Base-by-base conservation (phyloP, 2,888 invertebrate species). In the Eupithecia pulchellata region DNA sequence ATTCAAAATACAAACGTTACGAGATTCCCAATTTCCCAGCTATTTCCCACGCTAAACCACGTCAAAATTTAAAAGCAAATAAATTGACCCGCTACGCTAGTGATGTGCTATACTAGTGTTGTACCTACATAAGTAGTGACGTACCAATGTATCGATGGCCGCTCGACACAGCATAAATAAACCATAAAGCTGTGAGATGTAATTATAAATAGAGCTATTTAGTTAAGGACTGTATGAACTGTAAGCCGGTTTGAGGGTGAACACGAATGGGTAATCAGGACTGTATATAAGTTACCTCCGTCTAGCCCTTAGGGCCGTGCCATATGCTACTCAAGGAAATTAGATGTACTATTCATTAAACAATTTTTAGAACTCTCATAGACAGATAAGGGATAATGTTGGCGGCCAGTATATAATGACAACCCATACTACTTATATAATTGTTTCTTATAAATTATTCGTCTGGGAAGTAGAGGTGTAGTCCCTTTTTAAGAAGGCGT, bases 121-220 rank as follows among this genome's bases (percentile, higher is more conserved):
- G 47, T 64, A 47, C 47, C 29, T 47, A 61, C 29, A 34, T 66
- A 63, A 66, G 63, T 47, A 57, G 34, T 72, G 65, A 58, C 32
- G 63, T 66, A 66, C 66, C 63, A 60, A 72, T 66, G 69, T 69
- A 69, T 69, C 72, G 66, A 36, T 66, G 61, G 66, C 27, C 65
- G 64, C 65, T 68, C 68, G 69, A 73, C 73, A 60, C 68, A 65
- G 70, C 75, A 77, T 77, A 68, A 77, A 77, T 77, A 76, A 76
- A 73, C 72, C 76, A 77, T 75, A 75, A 76, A 67, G 64, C 69
- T 27, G 11, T 57, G 77, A 72, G 66, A n/a, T 13, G 25, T 4
- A 36, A 71, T 42, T 27, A 2, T 34, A 8, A n/a, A 17, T 2
- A 17, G 32, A 34, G 32, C 34, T 36, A n/a, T 5, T 25, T 61